Evolutionary conservation across 2,797 vertebrate genomes (phyloP).

Genomic region (Pantherophis vulpinus): DNA sequence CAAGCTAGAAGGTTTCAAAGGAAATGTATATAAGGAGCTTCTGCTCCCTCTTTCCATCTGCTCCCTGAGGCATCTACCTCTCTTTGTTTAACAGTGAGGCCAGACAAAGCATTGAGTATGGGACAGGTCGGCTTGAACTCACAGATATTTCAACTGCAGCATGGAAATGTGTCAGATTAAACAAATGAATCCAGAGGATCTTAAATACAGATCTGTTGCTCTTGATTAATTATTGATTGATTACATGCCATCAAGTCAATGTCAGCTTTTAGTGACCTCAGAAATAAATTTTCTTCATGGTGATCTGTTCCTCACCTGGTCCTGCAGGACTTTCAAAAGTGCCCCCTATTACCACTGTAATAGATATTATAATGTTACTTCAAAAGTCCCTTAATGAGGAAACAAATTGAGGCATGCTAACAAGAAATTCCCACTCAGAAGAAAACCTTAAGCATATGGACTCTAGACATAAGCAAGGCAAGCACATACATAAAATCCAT

Average conservation of each 20-base stretch:
- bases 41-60: background rate
- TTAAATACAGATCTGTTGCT: background rate
- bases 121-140: background rate
- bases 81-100: background rate
- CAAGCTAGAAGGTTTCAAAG: background rate
- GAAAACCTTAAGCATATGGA: background rate
- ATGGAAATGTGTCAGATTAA: background rate
- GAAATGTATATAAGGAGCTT: background rate
- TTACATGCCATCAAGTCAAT: background rate
- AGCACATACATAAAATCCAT: background rate
- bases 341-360: background rate
- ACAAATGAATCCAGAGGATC: background rate
- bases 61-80: background rate
- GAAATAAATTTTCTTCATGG: background rate
- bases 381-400: background rate
- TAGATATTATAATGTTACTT: background rate
- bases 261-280: background rate
- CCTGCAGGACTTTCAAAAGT: background rate
- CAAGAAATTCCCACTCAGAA: background rate
- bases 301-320: background rate
- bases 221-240: background rate
- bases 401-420: background rate
- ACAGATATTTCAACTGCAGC: background rate
- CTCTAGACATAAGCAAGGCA: background rate
- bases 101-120: background rate